phyloP scores from a whole-genome alignment of 1,140 invertebrate genomes.

The Paraescarpia echinospica region DNA sequence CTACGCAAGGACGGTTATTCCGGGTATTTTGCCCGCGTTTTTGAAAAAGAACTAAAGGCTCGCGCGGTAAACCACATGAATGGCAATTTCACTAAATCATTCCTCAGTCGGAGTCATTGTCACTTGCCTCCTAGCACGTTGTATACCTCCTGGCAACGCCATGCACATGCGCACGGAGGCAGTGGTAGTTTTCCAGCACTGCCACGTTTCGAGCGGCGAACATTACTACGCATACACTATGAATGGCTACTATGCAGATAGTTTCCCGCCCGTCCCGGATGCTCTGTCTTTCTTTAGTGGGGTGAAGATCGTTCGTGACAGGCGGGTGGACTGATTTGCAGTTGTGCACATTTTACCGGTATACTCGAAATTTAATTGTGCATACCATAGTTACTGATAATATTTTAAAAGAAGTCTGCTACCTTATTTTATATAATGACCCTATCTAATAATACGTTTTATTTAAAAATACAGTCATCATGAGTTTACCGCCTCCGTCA shows the following conservation, averaged over 20 bases:
- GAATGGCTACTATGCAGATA: neutral
- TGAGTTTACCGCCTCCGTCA: neutral
- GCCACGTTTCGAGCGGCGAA: neutral
- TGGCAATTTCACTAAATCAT: neutral
- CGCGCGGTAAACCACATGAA: constrained; percentile 3
- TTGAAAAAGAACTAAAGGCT: neutral
- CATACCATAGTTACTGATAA: neutral
- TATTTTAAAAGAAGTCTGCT: neutral
- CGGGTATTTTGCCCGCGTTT: neutral
- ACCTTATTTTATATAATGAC: neutral
- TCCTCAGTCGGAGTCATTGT: neutral
- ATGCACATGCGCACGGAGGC: neutral
- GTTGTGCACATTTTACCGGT: neutral
- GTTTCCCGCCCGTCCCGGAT: neutral
- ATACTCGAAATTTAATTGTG: neutral
- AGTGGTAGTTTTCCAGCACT: neutral
- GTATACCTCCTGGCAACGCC: neutral
- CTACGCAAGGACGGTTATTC: neutral
- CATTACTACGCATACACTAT: constrained; percentile 5
- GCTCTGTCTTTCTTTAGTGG: neutral
- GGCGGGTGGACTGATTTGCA: neutral
- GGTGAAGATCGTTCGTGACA: neutral
- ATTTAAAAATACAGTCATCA: neutral
- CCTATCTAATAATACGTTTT: neutral
- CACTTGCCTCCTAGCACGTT: neutral